phyloP scores from a whole-genome alignment of 2,888 invertebrate genomes.

The Idaea straminata region DNA sequence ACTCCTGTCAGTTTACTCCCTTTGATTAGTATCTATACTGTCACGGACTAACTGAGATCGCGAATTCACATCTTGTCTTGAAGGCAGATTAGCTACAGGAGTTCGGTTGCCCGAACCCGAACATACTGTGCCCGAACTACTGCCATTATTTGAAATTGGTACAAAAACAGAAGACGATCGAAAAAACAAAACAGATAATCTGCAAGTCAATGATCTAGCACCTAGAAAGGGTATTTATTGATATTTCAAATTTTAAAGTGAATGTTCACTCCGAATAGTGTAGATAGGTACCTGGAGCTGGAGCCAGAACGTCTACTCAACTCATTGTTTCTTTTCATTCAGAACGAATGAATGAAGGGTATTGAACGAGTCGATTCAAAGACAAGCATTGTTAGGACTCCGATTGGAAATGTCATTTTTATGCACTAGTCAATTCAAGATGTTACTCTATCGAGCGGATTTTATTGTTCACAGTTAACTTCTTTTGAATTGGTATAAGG shows the following conservation, averaged over 20 bases:
- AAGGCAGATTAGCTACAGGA: too few species aligned
- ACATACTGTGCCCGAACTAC: too few species aligned
- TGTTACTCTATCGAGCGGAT: neutral
- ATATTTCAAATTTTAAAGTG: neutral
- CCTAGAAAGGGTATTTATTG: too few species aligned
- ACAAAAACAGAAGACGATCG: too few species aligned
- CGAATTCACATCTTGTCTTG: too few species aligned
- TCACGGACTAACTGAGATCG: too few species aligned
- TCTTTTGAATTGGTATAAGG: neutral
- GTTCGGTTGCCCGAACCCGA: too few species aligned
- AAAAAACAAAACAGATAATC: too few species aligned
- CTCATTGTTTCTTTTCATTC: slow-evolving; percentile 53
- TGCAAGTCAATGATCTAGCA: too few species aligned
- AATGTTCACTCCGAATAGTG: neutral
- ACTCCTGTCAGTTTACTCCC: too few species aligned
- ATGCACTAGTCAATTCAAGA: slow-evolving; percentile 2
- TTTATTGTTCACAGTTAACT: neutral
- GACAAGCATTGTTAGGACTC: slow-evolving; percentile 52
- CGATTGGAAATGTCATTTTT: slow-evolving; percentile 38
- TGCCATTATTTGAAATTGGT: too few species aligned
- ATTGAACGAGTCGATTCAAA: slow-evolving; percentile 48
- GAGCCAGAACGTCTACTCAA: slow-evolving; percentile 10
- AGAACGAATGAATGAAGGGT: slow-evolving; percentile 38
- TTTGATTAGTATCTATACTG: too few species aligned
- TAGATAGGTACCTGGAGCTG: neutral